Base-by-base conservation (phyloP, 2,113 vertebrate genomes). In the Fukomys damarensis region DNA sequence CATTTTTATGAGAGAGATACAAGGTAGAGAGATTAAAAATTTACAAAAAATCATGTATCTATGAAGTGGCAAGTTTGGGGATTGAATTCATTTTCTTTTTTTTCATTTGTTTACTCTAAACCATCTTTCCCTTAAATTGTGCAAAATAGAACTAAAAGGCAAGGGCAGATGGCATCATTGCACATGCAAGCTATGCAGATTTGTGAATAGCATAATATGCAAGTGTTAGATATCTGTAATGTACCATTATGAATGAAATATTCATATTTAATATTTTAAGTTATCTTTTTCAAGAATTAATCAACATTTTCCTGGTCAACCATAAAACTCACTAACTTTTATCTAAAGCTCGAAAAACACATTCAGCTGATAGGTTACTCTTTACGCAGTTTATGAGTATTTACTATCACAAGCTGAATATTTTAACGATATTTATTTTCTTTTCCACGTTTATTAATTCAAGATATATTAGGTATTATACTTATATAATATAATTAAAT, bases 401-500 rank as follows among this genome's bases (percentile, higher is more conserved):
- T 86, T 86, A 14, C 10, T 94, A 7, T 20, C 16, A n/a, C 20
- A 84, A 65, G 11, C 63, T 77, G n/a, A 76, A 76, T 56, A 81
- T 85, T 84, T 80, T 7, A 68, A 81, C 38, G 81, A 70, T 41
- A 74, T 17, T 87, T 76, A 89, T 66, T 94, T 87, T 93, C 43
- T 58, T 84, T 90, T 92, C 61, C 13, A 38, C 63, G 20, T 0
- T 14, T 65, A n/a, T 65, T 84, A 12, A 91, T 77, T 91, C 14
- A 5, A 92, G 49, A 35, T 84, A 63, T 63, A 59, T 76, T 43
- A 46, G 24, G 85, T 86, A 49, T 56, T 80, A 35, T 81, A 38
- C 76, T 84, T 91, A 85, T 12, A 74, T 43, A 87, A 59, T 79
- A 79, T 82, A 94, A 93, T 94, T 86, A 94, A 86, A 80, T 94